These are phyloP conservation scores for Callimorpha dominula DNA, from an alignment of 2,888 invertebrate species.

Conservation along the genomic window DNA sequence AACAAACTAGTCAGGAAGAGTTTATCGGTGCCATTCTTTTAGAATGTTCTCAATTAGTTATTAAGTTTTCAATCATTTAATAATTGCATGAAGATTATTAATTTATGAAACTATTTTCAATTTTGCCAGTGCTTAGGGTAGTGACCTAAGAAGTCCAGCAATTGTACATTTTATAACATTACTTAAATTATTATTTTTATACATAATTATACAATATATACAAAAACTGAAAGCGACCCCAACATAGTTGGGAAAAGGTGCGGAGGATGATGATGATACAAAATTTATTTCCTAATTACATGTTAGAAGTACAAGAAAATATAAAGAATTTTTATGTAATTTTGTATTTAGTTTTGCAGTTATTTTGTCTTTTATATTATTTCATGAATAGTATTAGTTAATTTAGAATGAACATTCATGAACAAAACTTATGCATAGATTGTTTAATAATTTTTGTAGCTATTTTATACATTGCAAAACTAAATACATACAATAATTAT, in stretches of 20 bases:
- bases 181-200: background rate
- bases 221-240: no score
- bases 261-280: no score
- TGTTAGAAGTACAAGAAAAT: conserved; percentile 42
- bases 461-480: conserved; percentile 8
- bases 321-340: background rate
- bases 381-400: background rate
- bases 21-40: conserved; percentile 46
- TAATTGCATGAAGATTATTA: conserved; percentile 28
- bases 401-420: conserved; percentile 17
- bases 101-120: conserved; percentile 31
- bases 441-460: conserved; percentile 2
- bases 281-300: conserved; percentile 29
- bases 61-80: conserved; percentile 13
- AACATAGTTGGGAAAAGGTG: no score
- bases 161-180: background rate
- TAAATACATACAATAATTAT: conserved; percentile 3
- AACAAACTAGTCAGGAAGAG: background rate
- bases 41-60: conserved; percentile 34
- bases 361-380: conserved; percentile 5
- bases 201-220: conserved; percentile 8
- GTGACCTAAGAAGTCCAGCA: background rate
- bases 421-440: conserved; percentile 15
- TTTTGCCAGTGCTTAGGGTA: conserved; percentile 3
- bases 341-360: conserved; percentile 31